These are phyloP conservation scores for Allolobophora icterica DNA, from an alignment of 2,888 invertebrate genomes.

Conservation along the genomic window DNA sequence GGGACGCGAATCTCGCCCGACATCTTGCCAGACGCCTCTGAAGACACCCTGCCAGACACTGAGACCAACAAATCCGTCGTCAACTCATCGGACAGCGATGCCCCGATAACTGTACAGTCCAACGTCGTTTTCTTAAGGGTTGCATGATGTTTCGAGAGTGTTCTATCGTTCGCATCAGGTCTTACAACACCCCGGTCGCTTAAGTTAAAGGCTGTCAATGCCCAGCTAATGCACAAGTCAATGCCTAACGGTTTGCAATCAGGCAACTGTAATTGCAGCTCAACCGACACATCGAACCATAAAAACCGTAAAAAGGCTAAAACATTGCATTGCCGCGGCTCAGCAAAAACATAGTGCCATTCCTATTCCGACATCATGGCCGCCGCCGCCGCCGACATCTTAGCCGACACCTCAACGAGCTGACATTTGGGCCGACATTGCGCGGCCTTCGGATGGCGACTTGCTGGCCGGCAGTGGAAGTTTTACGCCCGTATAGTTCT, in stretches of 20 bases:
- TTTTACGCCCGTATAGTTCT: background rate
- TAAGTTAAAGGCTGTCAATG: too few relatives aligned
- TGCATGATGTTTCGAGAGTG: too few relatives aligned
- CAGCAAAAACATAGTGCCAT: background rate
- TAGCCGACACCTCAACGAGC: background rate
- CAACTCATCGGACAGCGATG: background rate
- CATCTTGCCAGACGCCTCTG: background rate
- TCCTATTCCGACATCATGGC: background rate
- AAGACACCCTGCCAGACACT: too few relatives aligned
- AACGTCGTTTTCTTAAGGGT: too few relatives aligned
- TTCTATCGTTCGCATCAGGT: too few relatives aligned
- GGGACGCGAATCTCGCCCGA: background rate
- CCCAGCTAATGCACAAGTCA: too few relatives aligned
- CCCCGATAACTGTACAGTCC: background rate
- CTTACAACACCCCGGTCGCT: too few relatives aligned
- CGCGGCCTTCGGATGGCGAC: too few relatives aligned
- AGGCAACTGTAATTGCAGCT: background rate
- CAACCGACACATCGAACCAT: background rate
- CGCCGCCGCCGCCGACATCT: background rate
- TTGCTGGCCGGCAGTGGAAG: too few relatives aligned
- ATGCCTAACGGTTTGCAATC: background rate
- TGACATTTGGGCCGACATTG: background rate
- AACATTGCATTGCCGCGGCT: too few relatives aligned
- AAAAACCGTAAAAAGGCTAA: background rate
- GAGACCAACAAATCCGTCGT: background rate